Evolutionary conservation across 2,113 vertebrate species (phyloP).

Genomic region (Caracal caracal): DNA sequence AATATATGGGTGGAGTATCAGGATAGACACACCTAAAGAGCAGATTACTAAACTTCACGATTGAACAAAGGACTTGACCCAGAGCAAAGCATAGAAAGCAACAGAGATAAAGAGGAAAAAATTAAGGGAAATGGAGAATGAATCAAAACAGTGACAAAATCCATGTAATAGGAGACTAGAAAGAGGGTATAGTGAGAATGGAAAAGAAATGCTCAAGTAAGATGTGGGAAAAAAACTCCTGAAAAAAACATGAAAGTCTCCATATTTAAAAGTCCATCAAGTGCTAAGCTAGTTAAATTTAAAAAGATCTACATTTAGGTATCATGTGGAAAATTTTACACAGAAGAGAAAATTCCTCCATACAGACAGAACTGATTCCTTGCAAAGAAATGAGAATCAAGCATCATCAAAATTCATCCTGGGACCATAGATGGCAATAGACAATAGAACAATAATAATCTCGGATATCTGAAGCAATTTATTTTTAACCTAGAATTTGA

Average conservation of each 20-base stretch:
- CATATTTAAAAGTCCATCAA: neutral
- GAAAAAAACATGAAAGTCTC: neutral
- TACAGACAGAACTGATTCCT: neutral
- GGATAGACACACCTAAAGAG: neutral
- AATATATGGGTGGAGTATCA: neutral
- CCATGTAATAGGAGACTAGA: neutral
- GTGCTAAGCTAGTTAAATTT: neutral
- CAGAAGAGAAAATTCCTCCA: neutral
- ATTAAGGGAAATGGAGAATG: neutral
- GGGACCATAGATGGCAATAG: neutral
- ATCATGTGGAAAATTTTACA: neutral
- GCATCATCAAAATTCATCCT: neutral
- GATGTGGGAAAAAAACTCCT: neutral
- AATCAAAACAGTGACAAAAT: neutral
- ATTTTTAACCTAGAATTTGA: constrained; percentile 43
- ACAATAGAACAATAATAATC: neutral
- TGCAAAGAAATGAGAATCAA: neutral
- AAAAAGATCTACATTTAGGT: neutral
- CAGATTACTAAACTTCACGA: neutral
- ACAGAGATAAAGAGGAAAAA: neutral
- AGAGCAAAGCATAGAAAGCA: neutral
- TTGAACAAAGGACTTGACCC: neutral
- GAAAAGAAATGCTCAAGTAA: neutral
- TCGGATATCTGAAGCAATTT: neutral
- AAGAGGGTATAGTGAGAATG: neutral